Evolutionary conservation across 2,113 vertebrate species (phyloP).

Genomic region (Hiodon tergisus): DNA sequence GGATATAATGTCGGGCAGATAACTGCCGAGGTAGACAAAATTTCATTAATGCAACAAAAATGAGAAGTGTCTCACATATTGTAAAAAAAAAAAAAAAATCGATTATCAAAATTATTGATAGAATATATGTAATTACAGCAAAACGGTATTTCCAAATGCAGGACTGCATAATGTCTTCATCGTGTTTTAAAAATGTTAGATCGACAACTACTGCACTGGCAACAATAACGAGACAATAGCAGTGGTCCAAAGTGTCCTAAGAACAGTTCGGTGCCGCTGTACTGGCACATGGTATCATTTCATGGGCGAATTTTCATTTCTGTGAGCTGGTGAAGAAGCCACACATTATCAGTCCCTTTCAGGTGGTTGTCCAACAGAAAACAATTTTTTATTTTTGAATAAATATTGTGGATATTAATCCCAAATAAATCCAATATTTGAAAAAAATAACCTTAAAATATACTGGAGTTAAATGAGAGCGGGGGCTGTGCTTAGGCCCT

Average conservation of each 20-base stretch:
- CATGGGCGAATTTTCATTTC: not conserved
- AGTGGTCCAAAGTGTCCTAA: not conserved
- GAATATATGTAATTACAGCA: slow-evolving; percentile 24
- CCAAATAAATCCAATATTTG: not conserved
- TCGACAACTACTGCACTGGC: slow-evolving; percentile 52
- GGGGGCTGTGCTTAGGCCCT: no score
- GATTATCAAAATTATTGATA: slow-evolving; percentile 57
- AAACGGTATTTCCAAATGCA: slow-evolving; percentile 72
- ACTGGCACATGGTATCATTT: not conserved
- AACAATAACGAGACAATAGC: slow-evolving; percentile 8
- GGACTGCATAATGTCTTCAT: slow-evolving; percentile 64
- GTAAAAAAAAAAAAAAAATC: slow-evolving; percentile 40
- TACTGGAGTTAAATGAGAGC: not conserved
- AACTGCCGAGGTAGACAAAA: slow-evolving; percentile 7
- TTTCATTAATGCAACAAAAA: slow-evolving; percentile 10
- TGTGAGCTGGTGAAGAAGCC: not conserved
- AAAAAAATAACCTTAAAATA: not conserved
- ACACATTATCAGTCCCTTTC: not conserved
- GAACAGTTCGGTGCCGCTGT: not conserved
- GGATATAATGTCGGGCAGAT: not conserved
- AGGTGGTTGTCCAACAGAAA: not conserved
- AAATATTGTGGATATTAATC: not conserved
- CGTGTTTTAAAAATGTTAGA: slow-evolving; percentile 70
- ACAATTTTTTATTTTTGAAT: no score
- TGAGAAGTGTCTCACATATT: not conserved